Percentiles rank a stretch among this genome's conserved stretches.
phyloP scores from a whole-genome alignment of 2,888 invertebrate genomes.

The Hydroisotoma schaefferi region DNA sequence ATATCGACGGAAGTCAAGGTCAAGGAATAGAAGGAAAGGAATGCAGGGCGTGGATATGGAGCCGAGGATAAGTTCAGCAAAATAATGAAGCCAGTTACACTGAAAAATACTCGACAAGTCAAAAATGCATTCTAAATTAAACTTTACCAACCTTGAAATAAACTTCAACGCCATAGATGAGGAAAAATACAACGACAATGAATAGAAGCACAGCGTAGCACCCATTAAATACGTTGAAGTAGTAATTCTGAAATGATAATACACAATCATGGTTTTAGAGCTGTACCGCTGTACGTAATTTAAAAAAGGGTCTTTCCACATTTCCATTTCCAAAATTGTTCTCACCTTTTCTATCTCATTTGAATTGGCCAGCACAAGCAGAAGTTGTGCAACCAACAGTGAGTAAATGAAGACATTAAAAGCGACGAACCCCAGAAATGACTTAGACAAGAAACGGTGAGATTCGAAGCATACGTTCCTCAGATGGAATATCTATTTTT shows the following conservation, averaged over 20 bases:
- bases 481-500: slow-evolving; percentile 84
- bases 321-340: slow-evolving; percentile 4
- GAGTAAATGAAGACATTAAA: slow-evolving; percentile 87
- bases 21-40: too few species aligned
- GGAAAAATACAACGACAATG: slow-evolving; percentile 85
- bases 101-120: too few species aligned
- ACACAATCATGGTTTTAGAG: too few species aligned
- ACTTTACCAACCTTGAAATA: slow-evolving; percentile 80
- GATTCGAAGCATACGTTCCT: slow-evolving; percentile 82
- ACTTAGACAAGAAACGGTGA: slow-evolving; percentile 85
- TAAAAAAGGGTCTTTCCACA: too few species aligned
- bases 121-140: slow-evolving; percentile 3
- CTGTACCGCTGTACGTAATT: too few species aligned
- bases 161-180: slow-evolving; percentile 91
- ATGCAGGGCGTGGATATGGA: too few species aligned
- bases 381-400: slow-evolving; percentile 70
- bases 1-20: too few species aligned
- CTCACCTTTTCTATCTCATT: slow-evolving; percentile 59
- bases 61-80: too few species aligned
- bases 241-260: slow-evolving; percentile 59
- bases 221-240: slow-evolving; percentile 84
- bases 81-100: too few species aligned
- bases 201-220: slow-evolving; percentile 87
- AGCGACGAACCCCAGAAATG: slow-evolving; percentile 80
- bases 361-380: slow-evolving; percentile 57